Percentiles rank a stretch among this genome's conserved stretches.
Evolutionary conservation across 2,113 vertebrate genomes (phyloP).

Genomic region (Oplegnathus fasciatus): DNA sequence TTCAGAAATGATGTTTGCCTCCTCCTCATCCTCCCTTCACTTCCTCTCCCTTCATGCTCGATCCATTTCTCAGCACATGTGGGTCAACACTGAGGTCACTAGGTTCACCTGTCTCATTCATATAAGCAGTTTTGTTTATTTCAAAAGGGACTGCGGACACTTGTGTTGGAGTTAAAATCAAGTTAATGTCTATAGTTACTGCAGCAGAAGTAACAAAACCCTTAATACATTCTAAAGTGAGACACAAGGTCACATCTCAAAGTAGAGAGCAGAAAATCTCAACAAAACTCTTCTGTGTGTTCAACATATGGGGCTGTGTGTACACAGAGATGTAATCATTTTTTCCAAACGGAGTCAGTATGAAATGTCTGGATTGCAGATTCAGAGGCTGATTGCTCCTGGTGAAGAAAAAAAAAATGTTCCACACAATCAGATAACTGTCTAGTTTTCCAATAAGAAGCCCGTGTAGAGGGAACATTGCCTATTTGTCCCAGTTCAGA

Average conservation of each 20-base stretch:
- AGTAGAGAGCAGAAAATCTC: not conserved
- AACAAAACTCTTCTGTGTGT: conserved; percentile 3
- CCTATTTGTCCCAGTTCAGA: conserved; percentile 35
- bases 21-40: conserved; percentile 50
- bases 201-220: not conserved
- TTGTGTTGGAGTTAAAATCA: not conserved
- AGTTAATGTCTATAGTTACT: not conserved
- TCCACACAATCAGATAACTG: conserved; percentile 51
- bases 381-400: conserved; percentile 26
- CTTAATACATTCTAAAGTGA: too few species aligned
- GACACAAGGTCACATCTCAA: not conserved
- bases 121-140: conserved; percentile 11
- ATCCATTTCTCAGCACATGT: conserved; percentile 26
- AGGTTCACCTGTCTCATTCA: conserved; percentile 14
- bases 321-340: conserved; percentile 19
- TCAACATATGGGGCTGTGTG: conserved; percentile 1
- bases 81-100: conserved; percentile 34
- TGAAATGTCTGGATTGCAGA: conserved; percentile 45
- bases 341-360: conserved; percentile 1
- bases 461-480: conserved; percentile 20
- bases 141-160: not conserved
- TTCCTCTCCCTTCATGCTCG: conserved; percentile 57
- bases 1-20: conserved; percentile 40
- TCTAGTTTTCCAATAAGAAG: conserved; percentile 21
- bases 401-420: conserved; percentile 21